Evolutionary conservation across 2,113 vertebrate species (phyloP).

Genomic region (Cettia cetti): DNA sequence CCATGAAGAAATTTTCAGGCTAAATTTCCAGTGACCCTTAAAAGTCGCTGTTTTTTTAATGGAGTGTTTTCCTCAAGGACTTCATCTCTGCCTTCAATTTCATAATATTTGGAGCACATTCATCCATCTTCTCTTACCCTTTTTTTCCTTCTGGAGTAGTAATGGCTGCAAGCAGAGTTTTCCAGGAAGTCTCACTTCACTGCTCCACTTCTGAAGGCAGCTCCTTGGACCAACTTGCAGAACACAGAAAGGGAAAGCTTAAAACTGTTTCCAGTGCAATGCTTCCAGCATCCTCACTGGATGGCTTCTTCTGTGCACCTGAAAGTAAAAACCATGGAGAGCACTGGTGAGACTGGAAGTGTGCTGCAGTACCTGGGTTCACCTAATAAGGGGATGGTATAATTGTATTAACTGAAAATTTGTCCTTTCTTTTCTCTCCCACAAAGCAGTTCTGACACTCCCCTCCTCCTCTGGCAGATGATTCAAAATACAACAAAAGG

Average conservation of each 20-base stretch:
- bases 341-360: background rate
- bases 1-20: background rate
- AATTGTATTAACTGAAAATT: background rate
- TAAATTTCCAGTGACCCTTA: background rate
- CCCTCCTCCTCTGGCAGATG: background rate
- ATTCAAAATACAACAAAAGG: background rate
- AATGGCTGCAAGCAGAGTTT: background rate
- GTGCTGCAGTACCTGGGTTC: background rate
- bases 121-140: background rate
- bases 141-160: background rate
- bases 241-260: background rate
- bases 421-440: background rate
- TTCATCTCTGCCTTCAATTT: background rate
- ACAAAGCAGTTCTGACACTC: background rate
- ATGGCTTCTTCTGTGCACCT: background rate
- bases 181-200: conserved; percentile 11
- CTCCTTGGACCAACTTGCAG: background rate
- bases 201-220: background rate
- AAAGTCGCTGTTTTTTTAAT: background rate
- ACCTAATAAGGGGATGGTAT: rapidly evolving
- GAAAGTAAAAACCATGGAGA: background rate
- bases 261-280: background rate
- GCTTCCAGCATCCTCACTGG: background rate
- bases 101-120: background rate
- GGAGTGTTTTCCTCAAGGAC: background rate